Evolutionary conservation across 2,113 vertebrate species (phyloP), one percentile per base, ranked within the genome.

Genomic region (Anhinga rufa): DNA sequence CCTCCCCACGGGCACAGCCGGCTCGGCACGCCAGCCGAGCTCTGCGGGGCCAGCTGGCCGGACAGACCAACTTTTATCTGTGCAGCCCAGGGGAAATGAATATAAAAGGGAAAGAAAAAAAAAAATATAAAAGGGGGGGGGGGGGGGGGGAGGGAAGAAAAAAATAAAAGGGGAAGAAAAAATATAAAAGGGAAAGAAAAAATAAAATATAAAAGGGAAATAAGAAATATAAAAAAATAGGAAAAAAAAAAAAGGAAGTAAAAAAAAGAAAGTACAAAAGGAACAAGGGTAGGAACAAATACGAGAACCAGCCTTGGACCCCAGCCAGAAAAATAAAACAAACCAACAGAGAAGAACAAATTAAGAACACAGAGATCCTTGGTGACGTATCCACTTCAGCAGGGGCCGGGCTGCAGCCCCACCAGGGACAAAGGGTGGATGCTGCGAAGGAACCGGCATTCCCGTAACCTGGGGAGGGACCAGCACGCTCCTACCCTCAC

Each of bases 211-310:
- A 14, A 44, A 44, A 16, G 42, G 42, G 6, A 16, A 44, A 44
- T 16, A 44, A 44, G 25, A 51, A 51, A 49, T 3, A 49, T 7
- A 12, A 24, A 10, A 29, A 44, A 44, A 44, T 10, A 12, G 26
- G 16, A 28, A n/a, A 31, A 40, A 51, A 40, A 51, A 6, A 26
- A 21, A 17, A 8, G 22, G 20, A 95, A 93, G 9, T 6, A 9
- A 46, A 17, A 65, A 65, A 75, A 40, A 57, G 36, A 79, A 96
- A 93, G 88, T 86, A 95, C 96, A 97, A 96, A 98, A 97, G 97
- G 95, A 97, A 96, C 97, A 98, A 95, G 96, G 82, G 82, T 92
- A 97, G 93, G 96, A 98, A 97, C 92, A 97, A 97, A 89, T 69
- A 95, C 94, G 95, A 97, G 95, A 97, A 95, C 86, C 93, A 97